phyloP scores from a whole-genome alignment of 1,140 invertebrate genomes.

The Colletes latitarsis region DNA sequence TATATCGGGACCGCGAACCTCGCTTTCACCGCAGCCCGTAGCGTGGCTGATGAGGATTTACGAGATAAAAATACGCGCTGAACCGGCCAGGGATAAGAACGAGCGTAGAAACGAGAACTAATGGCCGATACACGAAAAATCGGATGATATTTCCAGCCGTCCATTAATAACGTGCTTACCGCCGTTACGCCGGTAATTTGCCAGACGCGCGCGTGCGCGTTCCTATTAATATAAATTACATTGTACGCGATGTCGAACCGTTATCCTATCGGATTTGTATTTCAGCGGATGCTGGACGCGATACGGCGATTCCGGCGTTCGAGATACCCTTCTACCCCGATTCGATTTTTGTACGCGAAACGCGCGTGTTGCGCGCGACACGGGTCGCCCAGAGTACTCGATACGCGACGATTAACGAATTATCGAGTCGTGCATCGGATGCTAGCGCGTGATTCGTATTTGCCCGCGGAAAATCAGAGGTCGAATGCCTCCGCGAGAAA shows the following conservation, averaged over 20 bases:
- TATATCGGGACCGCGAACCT: conserved; percentile 13
- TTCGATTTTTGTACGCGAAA: conserved; percentile 3
- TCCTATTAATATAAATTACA: conserved; percentile 32
- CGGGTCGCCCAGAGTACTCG: too few species aligned
- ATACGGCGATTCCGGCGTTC: background rate
- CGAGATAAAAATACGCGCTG: conserved; percentile 25
- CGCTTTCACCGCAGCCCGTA: conserved; percentile 8
- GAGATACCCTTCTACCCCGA: background rate
- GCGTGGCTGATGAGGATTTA: conserved; percentile 38
- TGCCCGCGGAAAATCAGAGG: too few species aligned
- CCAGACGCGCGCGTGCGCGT: background rate
- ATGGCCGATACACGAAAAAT: conserved; percentile 46
- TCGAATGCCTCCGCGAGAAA: too few species aligned
- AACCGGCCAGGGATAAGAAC: conserved; percentile 4
- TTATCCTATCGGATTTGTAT: conserved; percentile 13
- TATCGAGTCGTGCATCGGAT: conserved; percentile 4
- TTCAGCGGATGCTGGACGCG: background rate
- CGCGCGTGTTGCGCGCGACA: too few species aligned
- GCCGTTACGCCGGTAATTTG: conserved; percentile 34
- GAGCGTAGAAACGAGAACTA: conserved; percentile 36
- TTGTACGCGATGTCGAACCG: background rate
- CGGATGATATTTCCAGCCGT: conserved; percentile 17
- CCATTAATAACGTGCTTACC: conserved; percentile 33
- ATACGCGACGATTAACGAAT: conserved; percentile 3
- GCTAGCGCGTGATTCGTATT: background rate